These are phyloP conservation scores for Copsychus sechellarum DNA, from an alignment of 2,113 vertebrate species.

Conservation along the genomic window DNA sequence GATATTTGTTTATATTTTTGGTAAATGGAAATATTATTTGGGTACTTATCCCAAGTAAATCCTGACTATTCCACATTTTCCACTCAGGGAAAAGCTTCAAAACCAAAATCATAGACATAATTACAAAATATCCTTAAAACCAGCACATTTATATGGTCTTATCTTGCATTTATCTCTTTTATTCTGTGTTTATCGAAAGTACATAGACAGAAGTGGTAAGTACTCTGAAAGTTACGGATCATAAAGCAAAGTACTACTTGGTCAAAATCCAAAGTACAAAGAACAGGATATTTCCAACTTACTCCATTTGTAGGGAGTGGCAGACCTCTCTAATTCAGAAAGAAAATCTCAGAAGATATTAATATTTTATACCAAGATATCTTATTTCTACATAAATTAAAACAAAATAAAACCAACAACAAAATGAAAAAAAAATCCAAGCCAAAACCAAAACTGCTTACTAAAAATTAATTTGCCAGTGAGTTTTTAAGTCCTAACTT, in stretches of 20 bases:
- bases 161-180: background rate
- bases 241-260: background rate
- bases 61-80: background rate
- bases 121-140: background rate
- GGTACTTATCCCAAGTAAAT: background rate
- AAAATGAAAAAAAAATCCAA: background rate
- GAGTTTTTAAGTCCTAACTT: background rate
- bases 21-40: background rate
- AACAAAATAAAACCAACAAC: background rate
- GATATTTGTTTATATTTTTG: background rate
- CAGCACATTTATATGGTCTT: background rate
- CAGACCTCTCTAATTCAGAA: background rate
- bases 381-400: background rate
- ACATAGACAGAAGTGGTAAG: background rate
- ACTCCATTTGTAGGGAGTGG: background rate
- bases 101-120: background rate
- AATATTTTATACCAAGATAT: background rate
- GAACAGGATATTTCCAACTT: background rate
- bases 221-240: background rate
- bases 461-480: background rate
- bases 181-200: background rate
- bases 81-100: background rate
- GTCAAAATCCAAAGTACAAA: background rate
- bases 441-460: background rate
- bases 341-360: rapidly evolving